These are phyloP conservation scores for Chalcosyrphus nemorum DNA, from an alignment of 2,888 invertebrate species.

Conservation along the genomic window DNA sequence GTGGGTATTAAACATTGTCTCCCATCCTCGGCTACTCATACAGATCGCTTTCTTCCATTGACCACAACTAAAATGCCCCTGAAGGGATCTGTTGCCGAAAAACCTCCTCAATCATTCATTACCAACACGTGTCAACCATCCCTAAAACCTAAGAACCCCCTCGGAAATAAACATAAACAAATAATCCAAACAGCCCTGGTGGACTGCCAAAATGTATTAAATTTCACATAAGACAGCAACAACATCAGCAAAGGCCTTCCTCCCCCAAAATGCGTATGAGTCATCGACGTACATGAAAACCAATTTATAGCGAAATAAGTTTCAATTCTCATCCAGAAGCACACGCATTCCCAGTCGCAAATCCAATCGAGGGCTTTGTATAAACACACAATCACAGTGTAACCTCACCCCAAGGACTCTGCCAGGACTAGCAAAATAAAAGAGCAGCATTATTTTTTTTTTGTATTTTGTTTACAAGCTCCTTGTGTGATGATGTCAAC, in stretches of 20 bases:
- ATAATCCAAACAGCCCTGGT: conserved; percentile 3
- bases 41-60: background rate
- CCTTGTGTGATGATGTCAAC: conserved; percentile 50
- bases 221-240: background rate
- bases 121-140: conserved; percentile 10
- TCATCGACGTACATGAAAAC: conserved; percentile 60
- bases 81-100: background rate
- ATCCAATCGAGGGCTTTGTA: background rate
- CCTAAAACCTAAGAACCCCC: background rate
- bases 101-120: conserved; percentile 18
- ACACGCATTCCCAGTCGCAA: background rate
- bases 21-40: background rate
- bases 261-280: conserved; percentile 47
- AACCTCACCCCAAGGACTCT: background rate
- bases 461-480: conserved; percentile 38
- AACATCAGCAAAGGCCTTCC: background rate
- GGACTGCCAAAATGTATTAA: background rate
- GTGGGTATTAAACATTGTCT: too few relatives aligned
- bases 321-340: conserved; percentile 24
- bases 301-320: conserved; percentile 50
- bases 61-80: background rate
- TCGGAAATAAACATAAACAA: background rate
- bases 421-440: conserved; percentile 1
- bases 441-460: conserved; percentile 30
- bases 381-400: background rate